These are phyloP conservation scores for Clunio marinus DNA, from an alignment of 2,888 invertebrate genomes.

Conservation along the genomic window DNA sequence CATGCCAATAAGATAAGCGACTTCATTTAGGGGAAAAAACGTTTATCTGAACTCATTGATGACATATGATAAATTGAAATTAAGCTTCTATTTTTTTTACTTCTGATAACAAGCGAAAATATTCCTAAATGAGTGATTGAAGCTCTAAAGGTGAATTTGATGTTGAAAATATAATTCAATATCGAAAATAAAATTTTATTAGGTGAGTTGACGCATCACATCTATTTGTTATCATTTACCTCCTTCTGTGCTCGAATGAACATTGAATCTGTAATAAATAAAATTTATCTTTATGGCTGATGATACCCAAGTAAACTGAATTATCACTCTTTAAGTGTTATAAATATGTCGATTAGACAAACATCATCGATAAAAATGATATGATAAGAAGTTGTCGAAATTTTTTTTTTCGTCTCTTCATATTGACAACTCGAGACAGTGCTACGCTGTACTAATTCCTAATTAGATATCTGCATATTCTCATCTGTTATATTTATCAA, in stretches of 20 bases:
- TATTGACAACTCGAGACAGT: background rate
- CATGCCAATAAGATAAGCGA: constrained; percentile 37
- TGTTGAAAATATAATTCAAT: too few relatives aligned
- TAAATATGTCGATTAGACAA: constrained; percentile 24
- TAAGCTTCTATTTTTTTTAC: constrained; percentile 11
- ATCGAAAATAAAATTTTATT: too few relatives aligned
- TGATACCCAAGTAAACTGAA: constrained; percentile 5
- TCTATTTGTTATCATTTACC: too few relatives aligned
- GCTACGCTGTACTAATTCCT: too few relatives aligned
- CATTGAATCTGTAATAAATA: too few relatives aligned
- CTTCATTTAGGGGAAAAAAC: background rate
- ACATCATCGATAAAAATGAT: constrained; percentile 32
- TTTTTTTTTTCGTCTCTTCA: constrained; percentile 8
- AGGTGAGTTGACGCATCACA: too few relatives aligned
- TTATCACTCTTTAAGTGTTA: constrained; percentile 10
- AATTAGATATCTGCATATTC: too few relatives aligned
- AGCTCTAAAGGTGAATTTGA: too few relatives aligned
- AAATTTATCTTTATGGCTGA: constrained; percentile 27
- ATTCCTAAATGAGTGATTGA: too few relatives aligned
- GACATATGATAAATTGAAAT: constrained; percentile 36
- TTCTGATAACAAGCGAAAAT: background rate
- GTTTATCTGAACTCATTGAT: background rate
- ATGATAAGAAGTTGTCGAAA: constrained; percentile 31
- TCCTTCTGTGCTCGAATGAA: too few relatives aligned
- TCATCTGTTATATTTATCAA: too few relatives aligned